A percentile compares a stretch with the other conserved stretches of the same genome.
phyloP scores from a whole-genome alignment of 2,797 vertebrate genomes.

The Gambusia yucatana region DNA sequence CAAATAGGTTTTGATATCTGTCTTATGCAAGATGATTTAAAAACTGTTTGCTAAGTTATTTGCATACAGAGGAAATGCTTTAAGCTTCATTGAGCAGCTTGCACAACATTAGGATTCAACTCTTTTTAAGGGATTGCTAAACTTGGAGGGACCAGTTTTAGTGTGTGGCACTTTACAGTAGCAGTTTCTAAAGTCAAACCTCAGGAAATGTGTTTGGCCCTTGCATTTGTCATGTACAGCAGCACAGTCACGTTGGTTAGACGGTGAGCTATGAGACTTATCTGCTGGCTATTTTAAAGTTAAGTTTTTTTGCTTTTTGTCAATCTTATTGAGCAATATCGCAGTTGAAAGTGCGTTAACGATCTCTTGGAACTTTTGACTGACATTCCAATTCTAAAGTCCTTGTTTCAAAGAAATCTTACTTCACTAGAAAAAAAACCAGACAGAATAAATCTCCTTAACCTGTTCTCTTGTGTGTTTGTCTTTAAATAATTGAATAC shows the following conservation, averaged over 20 bases:
- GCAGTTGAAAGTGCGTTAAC: background rate
- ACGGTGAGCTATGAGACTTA: background rate
- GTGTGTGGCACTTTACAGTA: background rate
- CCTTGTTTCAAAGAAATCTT: background rate
- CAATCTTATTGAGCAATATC: background rate
- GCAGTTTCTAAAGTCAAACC: background rate
- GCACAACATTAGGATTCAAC: background rate
- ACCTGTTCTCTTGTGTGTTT: background rate
- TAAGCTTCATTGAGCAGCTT: background rate
- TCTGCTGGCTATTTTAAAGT: background rate
- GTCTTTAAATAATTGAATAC: background rate
- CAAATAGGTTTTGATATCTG: constrained; percentile 28
- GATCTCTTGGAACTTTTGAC: background rate
- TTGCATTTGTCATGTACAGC: background rate
- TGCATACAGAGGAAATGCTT: background rate
- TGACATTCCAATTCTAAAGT: background rate
- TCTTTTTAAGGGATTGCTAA: background rate
- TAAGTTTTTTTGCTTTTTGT: background rate
- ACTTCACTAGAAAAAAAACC: background rate
- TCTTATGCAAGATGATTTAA: background rate
- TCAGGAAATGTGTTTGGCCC: background rate
- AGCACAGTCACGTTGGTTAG: background rate
- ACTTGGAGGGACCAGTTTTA: background rate
- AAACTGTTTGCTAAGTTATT: background rate
- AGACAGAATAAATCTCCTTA: no score